Base-by-base conservation (phyloP, 2,888 invertebrate species). In the Colostygia pectinataria region DNA sequence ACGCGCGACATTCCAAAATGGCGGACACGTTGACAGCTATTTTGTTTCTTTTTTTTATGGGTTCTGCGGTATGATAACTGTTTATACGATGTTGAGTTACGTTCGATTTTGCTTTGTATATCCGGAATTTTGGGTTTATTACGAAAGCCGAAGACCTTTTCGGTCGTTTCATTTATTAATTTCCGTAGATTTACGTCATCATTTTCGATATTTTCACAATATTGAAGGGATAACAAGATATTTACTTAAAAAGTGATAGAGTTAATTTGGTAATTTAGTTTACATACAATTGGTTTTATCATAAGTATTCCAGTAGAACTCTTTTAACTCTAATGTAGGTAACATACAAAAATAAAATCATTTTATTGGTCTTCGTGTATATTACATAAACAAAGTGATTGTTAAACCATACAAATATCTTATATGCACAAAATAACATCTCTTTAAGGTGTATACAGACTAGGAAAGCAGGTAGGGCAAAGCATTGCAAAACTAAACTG, bases 1-100 rank as follows among this genome's bases (percentile, higher is more conserved):
- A 73, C 74, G 78, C 55, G 68, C 74, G 82, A 79, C 78, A 84
- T 71, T 74, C 57, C 66, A 77, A 83, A 80, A 84, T 83, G 82
- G 83, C 71, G 63, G 67, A 58, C 59, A 23, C 25, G 49, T 52
- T 57, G 56, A 55, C 59, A 57, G 52, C 13, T 53, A 45, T 47
- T 50, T 44, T 45, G 23, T 23, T 36, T 37, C 15, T 32, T 36
- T 51, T 41, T 57, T 49, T 51, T 53, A 40, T 29, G 34, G 32
- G 34, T 36, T 36, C 38, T 43, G 40, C 23, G 48, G 33, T 34
- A 12, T 28, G 34, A 23, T 44, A 31, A 40, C 27, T 25, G 20
- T 38, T 20, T 34, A 23, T 12, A 12, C n/a, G n/a, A 37, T 34
- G 29, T 37, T 45, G 28, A 41, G 40, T 28, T 28, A 3, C 8